Evolutionary conservation across 1,140 invertebrate genomes (phyloP).

Genomic region (Trigoniulus corallinus): DNA sequence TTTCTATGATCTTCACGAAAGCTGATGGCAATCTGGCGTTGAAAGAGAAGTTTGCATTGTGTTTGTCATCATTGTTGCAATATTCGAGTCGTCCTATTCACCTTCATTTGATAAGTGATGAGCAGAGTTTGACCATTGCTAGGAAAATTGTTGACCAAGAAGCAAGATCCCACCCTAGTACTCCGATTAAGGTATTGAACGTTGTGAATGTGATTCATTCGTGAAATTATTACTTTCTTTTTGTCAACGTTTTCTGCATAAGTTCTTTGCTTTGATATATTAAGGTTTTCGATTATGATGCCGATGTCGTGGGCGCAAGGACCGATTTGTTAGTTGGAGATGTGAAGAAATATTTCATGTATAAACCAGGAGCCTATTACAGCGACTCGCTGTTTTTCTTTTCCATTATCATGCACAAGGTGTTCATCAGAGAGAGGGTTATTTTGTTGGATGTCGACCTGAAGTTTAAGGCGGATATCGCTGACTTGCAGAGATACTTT

Average conservation of each 20-base stretch:
- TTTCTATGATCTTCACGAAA: neutral
- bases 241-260: neutral
- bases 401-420: constrained; percentile 52
- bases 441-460: constrained; percentile 66
- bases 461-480: constrained; percentile 51
- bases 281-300: constrained; percentile 41
- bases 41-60: constrained; percentile 37
- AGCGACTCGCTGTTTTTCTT: constrained; percentile 66
- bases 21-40: constrained; percentile 32
- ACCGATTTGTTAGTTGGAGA: constrained; percentile 44
- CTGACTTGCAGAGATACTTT: constrained; percentile 48
- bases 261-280: constrained; percentile 20
- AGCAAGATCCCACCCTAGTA: constrained; percentile 14
- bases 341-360: constrained; percentile 58
- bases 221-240: constrained; percentile 26
- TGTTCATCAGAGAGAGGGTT: constrained; percentile 42
- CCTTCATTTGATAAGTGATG: constrained; percentile 50
- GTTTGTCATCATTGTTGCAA: constrained; percentile 37
- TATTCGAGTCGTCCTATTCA: constrained; percentile 33
- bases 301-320: constrained; percentile 38
- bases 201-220: no score
- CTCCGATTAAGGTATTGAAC: constrained; percentile 8
- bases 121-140: constrained; percentile 41
- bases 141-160: constrained; percentile 32
- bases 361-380: constrained; percentile 59